These are phyloP conservation scores for Anodontia alba DNA, from an alignment of 2,888 invertebrate species.

Conservation along the genomic window DNA sequence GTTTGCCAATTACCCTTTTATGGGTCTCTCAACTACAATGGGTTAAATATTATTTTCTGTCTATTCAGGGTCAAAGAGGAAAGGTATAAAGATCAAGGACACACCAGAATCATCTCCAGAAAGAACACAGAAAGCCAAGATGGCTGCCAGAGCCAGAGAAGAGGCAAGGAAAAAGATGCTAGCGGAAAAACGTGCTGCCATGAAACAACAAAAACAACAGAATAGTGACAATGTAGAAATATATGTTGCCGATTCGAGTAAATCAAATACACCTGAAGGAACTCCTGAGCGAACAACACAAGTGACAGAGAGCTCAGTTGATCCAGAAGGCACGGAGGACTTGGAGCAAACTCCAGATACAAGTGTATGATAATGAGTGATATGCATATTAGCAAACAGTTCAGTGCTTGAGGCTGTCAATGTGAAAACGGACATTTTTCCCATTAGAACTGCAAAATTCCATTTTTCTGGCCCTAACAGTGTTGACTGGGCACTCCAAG, in stretches of 20 bases:
- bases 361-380: constrained; percentile 8
- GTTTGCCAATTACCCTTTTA: too few species aligned
- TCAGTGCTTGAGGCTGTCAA: background rate
- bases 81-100: constrained; percentile 71
- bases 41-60: too few species aligned
- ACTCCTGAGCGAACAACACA: constrained; percentile 9
- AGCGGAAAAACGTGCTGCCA: constrained; percentile 89
- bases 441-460: too few species aligned
- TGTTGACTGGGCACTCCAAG: too few species aligned
- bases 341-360: background rate
- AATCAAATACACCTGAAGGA: constrained; percentile 48
- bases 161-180: constrained; percentile 92
- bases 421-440: too few species aligned
- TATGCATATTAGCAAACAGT: background rate
- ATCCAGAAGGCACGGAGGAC: background rate
- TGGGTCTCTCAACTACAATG: too few species aligned
- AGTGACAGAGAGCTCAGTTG: background rate
- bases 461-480: too few species aligned
- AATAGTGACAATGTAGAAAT: constrained; percentile 48
- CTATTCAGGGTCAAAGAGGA: constrained; percentile 71
- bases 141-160: constrained; percentile 84
- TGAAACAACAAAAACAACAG: constrained; percentile 70
- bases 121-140: constrained; percentile 75
- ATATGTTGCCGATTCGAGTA: constrained; percentile 49
- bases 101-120: constrained; percentile 80